Base-by-base conservation (phyloP, 1,140 invertebrate genomes). In the Drosophila guanche region DNA sequence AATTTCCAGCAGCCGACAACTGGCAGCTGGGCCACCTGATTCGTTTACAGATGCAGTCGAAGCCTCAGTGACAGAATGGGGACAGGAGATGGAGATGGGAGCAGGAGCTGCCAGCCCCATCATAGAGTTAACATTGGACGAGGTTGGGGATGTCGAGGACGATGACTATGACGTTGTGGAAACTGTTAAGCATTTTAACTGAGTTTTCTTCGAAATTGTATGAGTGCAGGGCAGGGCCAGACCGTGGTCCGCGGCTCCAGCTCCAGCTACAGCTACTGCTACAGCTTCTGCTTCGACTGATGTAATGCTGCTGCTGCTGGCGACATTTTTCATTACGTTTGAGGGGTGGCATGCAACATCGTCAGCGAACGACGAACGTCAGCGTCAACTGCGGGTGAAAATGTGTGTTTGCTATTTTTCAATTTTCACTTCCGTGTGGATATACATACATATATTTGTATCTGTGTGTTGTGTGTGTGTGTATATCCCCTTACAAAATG, bases 381-480 rank as follows among this genome's bases (percentile, higher is more conserved):
- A 48, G 43, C 58, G 48, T 50, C 50, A 60, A 62, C 70, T 63
- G 58, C 60, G 75, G 56, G 62, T 70, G 59, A 62, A 78, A 86
- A 72, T 86, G 81, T 88, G 81, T 86, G 85, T 81, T 78, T 86
- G 83, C 83, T 86, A 86, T 86, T 86, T 86, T 86, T 88, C 83
- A 86, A 86, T 86, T 86, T 86, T 86, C 81, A 86, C 81, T 86
- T 86, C 83, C 81, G 79, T 65, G 59, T 75, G 61, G 69, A 22
- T 51, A 42, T 73, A 43, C n/a, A n/a, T n/a, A n/a, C n/a, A n/a
- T 41, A 22, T 43, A 25, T 54, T 22, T 47, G 51, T 52, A 40
- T 57, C n/a, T 41, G 46, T 57, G 12, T 61, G 43, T 68, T 43
- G 58, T 58, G 22, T 67, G 27, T 57, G 50, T 53, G 58, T 52